Conservation (phyloP, 2,888 invertebrate genomes). For the Pollenia angustigena region DNA sequence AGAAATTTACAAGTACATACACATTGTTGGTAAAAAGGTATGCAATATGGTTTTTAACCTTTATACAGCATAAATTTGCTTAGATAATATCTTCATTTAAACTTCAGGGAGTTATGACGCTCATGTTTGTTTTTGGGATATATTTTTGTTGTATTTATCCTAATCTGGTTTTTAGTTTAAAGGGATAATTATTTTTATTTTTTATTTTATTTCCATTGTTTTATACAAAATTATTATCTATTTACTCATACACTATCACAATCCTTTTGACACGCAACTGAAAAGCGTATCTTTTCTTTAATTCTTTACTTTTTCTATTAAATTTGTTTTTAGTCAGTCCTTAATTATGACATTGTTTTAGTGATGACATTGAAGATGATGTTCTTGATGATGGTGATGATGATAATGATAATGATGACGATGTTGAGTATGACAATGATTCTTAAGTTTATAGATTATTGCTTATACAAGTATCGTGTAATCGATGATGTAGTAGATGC, state of each 20-base stretch:
- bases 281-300: conserved; percentile 53
- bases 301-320: conserved; percentile 41
- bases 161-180: conserved; percentile 42
- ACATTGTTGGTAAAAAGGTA: conserved; percentile 6
- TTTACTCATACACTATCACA: conserved; percentile 83
- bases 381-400: background rate
- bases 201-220: conserved; percentile 63
- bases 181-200: conserved; percentile 68
- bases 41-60: conserved; percentile 5
- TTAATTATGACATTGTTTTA: conserved; percentile 36
- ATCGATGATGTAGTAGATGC: conserved; percentile 65
- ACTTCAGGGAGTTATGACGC: too few relatives aligned
- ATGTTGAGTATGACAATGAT: background rate
- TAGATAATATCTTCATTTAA: background rate
- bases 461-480: conserved; percentile 68
- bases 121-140: background rate
- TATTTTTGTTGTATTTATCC: background rate
- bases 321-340: conserved; percentile 61
- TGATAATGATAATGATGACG: background rate
- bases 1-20: conserved; percentile 36
- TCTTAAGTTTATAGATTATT: conserved; percentile 69
- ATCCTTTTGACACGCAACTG: conserved; percentile 74
- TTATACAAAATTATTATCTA: conserved; percentile 80
- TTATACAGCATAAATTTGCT: conserved; percentile 45
- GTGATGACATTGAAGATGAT: background rate